A percentile compares a stretch with the other conserved stretches of the same genome.
phyloP scores from a whole-genome alignment of 2,888 invertebrate species.

The Calameuta pallipes region DNA sequence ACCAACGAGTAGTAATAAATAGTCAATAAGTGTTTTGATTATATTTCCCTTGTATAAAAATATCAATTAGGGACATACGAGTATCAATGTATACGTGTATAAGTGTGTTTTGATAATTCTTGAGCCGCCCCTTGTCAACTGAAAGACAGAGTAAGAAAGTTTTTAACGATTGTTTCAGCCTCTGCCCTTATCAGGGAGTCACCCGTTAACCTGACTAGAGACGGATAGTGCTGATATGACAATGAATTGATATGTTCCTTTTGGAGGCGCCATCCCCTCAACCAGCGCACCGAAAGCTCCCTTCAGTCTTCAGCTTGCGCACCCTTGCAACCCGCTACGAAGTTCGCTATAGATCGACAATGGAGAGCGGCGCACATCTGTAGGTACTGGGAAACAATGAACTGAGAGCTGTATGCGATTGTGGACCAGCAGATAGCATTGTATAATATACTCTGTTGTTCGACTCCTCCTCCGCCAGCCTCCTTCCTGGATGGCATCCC shows the following conservation, averaged over 20 bases:
- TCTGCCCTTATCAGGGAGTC: slow-evolving; percentile 15
- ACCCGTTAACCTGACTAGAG: slow-evolving; percentile 35
- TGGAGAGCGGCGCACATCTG: slow-evolving; percentile 57
- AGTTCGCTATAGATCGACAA: slow-evolving; percentile 50
- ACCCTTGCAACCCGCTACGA: slow-evolving; percentile 9
- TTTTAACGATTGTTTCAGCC: not conserved
- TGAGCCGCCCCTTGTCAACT: too few species aligned
- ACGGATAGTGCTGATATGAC: slow-evolving; percentile 49
- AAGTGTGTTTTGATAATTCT: not conserved
- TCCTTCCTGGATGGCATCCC: slow-evolving; percentile 4
- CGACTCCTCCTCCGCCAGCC: slow-evolving; percentile 32
- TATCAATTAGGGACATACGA: not conserved
- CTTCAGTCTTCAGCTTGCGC: slow-evolving; percentile 19
- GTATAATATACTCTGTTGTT: slow-evolving; percentile 64
- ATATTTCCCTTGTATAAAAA: not conserved
- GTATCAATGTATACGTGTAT: not conserved
- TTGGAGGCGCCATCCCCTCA: slow-evolving; percentile 36
- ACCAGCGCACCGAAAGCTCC: slow-evolving; percentile 10
- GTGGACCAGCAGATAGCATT: slow-evolving; percentile 63
- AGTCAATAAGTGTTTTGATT: not conserved
- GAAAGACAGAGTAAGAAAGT: not conserved
- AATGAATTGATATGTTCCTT: slow-evolving; percentile 55
- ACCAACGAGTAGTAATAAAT: not conserved
- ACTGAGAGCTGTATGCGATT: slow-evolving; percentile 60
- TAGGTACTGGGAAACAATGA: slow-evolving; percentile 62